phyloP scores from a whole-genome alignment of 1,140 invertebrate genomes.

The Gryllus bimaculatus region DNA sequence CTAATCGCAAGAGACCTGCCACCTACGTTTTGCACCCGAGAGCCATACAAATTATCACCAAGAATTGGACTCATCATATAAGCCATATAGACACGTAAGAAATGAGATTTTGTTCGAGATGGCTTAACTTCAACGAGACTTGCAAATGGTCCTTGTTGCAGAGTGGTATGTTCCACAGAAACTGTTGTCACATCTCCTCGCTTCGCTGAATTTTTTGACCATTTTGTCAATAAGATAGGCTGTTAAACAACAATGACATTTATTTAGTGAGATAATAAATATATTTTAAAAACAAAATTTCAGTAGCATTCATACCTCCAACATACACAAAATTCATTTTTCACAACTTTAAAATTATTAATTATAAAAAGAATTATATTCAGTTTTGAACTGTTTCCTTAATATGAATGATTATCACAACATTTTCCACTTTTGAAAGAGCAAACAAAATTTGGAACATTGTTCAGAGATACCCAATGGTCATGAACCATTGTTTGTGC shows the following conservation, averaged over 20 bases:
- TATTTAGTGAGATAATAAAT: not conserved
- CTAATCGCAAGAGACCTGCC: constrained; percentile 31
- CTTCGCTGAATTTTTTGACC: constrained; percentile 23
- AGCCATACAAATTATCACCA: constrained; percentile 36
- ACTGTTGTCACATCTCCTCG: constrained; percentile 27
- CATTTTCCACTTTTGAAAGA: too few species aligned
- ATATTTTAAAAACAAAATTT: not conserved
- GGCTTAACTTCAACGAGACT: constrained; percentile 33
- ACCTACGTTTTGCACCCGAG: constrained; percentile 32
- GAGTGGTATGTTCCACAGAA: constrained; percentile 27
- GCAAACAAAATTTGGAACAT: too few species aligned
- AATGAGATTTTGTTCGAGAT: constrained; percentile 30
- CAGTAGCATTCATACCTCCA: too few species aligned
- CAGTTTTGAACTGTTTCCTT: too few species aligned
- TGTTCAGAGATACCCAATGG: too few species aligned
- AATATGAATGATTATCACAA: too few species aligned
- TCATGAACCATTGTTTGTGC: too few species aligned
- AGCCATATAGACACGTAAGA: constrained; percentile 34
- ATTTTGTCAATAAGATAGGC: constrained; percentile 22
- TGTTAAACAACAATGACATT: constrained; percentile 7
- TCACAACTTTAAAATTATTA: too few species aligned
- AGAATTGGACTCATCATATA: constrained; percentile 34
- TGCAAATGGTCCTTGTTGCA: constrained; percentile 29
- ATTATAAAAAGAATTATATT: too few species aligned
- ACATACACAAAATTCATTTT: too few species aligned